Percentiles rank a stretch among this genome's conserved stretches.
Conservation (phyloP, 2,888 invertebrate genomes). For the Andrena marginata region DNA sequence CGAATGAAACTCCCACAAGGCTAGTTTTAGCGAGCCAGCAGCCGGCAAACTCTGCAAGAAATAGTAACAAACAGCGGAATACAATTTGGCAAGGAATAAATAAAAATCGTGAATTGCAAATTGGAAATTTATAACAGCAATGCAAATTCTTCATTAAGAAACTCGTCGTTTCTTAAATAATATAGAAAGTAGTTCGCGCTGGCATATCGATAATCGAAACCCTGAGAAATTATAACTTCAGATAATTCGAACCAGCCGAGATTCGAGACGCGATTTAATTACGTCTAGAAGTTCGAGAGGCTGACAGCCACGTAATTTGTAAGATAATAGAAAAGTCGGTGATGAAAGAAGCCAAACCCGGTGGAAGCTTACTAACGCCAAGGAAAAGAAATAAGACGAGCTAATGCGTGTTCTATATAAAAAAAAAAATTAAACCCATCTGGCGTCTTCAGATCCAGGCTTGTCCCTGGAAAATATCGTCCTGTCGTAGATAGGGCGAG, state of each 20-base stretch:
- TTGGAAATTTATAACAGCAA: conserved; percentile 7
- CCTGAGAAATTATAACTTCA: conserved; percentile 53
- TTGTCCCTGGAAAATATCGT: neutral
- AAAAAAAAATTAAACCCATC: conserved; percentile 31
- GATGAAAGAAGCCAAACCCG: conserved; percentile 48
- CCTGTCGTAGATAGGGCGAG: neutral
- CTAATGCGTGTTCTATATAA: conserved; percentile 5
- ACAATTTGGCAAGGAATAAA: neutral
- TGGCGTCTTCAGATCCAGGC: conserved; percentile 6
- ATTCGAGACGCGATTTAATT: conserved; percentile 76
- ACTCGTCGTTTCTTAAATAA: conserved; percentile 28
- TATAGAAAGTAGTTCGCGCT: conserved; percentile 22
- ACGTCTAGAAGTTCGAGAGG: conserved; percentile 73
- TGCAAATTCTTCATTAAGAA: conserved; percentile 44
- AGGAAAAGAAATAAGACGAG: conserved; percentile 20
- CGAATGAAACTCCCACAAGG: neutral
- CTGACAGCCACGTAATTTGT: conserved; percentile 66
- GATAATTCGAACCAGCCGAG: conserved; percentile 57
- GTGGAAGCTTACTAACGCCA: conserved; percentile 17
- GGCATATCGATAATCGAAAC: conserved; percentile 56
- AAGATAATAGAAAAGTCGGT: conserved; percentile 63
- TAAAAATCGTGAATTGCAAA: neutral
- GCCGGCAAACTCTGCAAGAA: neutral
- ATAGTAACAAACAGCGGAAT: neutral
- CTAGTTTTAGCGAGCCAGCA: too few relatives aligned